These are phyloP conservation scores for Acanthiza pusilla DNA, from an alignment of 2,797 vertebrate genomes.

Conservation along the genomic window DNA sequence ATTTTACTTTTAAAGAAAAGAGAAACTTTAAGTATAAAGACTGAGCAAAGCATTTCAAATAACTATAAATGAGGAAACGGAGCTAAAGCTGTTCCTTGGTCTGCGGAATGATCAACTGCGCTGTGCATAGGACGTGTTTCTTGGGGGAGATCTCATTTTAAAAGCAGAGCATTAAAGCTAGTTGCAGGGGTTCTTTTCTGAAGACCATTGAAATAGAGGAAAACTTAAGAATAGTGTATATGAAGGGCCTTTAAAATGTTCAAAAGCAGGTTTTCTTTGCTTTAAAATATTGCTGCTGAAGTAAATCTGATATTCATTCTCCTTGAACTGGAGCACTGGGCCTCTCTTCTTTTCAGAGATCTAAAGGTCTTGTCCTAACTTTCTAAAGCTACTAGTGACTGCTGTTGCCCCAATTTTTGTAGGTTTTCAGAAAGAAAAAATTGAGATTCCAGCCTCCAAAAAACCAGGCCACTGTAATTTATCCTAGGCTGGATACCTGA, in stretches of 20 bases:
- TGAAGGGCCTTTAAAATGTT: constrained; percentile 29
- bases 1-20: neutral
- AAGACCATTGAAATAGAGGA: neutral
- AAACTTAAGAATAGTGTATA: constrained; percentile 25
- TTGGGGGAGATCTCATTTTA: neutral
- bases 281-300: constrained; percentile 43
- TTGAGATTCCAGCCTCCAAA: neutral
- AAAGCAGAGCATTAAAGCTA: constrained; percentile 18
- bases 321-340: neutral
- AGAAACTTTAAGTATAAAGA: neutral
- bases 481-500: neutral
- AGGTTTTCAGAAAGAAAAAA: constrained; percentile 17
- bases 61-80: neutral
- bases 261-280: constrained; percentile 32
- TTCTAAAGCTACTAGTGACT: constrained; percentile 25
- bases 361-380: constrained; percentile 45
- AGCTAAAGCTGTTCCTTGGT: neutral
- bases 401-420: constrained; percentile 25
- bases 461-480: constrained; percentile 20
- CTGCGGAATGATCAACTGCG: neutral
- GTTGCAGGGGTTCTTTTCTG: constrained; percentile 41
- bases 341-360: constrained; percentile 38
- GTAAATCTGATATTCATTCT: constrained; percentile 26
- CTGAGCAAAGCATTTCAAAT: neutral
- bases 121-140: neutral